A percentile compares a stretch with the other conserved stretches of the same genome.
These are phyloP conservation scores for Pandemis cinnamomeana DNA, from an alignment of 2,888 invertebrate species.

Conservation along the genomic window DNA sequence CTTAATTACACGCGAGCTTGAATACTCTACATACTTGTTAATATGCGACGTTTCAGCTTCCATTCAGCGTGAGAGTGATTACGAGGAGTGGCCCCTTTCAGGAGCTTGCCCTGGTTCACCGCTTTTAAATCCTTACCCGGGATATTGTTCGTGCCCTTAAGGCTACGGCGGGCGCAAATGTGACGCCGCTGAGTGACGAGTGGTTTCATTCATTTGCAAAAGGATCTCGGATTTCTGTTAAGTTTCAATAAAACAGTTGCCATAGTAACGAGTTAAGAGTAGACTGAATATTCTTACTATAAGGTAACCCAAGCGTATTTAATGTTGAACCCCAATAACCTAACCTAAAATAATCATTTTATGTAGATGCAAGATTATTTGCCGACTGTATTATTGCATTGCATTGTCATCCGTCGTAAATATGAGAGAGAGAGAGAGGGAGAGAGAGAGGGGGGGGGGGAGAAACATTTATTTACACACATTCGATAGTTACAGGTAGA, in stretches of 20 bases:
- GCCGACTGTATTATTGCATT: no score
- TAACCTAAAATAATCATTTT: no score
- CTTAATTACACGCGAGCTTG: background rate
- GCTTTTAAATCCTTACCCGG: conserved; percentile 9
- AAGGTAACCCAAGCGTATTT: no score
- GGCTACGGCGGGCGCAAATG: background rate
- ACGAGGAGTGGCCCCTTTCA: conserved; percentile 9
- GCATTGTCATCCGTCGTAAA: no score
- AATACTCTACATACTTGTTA: background rate
- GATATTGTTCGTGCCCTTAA: conserved; percentile 8
- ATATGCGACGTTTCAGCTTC: conserved; percentile 6
- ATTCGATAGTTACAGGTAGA: no score
- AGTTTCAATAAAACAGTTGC: background rate
- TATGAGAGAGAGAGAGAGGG: no score
- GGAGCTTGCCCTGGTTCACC: conserved; percentile 3
- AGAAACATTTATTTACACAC: no score
- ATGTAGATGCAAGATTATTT: no score
- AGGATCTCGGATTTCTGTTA: background rate
- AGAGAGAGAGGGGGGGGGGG: no score
- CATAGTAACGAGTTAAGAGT: no score
- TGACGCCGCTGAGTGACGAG: background rate
- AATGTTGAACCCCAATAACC: no score
- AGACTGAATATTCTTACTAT: no score
- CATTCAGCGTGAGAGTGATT: conserved; percentile 9
- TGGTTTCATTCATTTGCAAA: background rate